Evolutionary conservation across 2,113 vertebrate genomes (phyloP), one percentile per base, ranked within the genome.

Genomic region (Madoqua kirkii): DNA sequence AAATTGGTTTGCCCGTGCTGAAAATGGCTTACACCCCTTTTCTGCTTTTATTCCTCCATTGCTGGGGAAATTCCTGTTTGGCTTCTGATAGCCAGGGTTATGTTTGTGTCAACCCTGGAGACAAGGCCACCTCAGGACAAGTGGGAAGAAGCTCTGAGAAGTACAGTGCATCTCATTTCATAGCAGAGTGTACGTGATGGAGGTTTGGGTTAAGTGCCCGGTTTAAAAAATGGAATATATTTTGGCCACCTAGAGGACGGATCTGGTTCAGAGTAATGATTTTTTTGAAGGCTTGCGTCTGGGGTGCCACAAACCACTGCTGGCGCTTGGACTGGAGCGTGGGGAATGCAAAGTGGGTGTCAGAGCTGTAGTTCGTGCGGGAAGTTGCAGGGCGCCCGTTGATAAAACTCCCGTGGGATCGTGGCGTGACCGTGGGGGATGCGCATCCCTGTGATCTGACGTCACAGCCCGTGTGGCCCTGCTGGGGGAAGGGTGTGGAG

Each of bases 341-440:
- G 16, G 43, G 3, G 14, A 81, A 64, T n/a, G 50, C 86, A 87
- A 2, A 40, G 11, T 17, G 25, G 54, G 33, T 43, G 23, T 52
- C 15, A 74, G 88, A 40, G 11, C 2, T 14, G 50, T 40, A 33
- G 29, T 57, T 29, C 2, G 1, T 6, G 23, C 1, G 15, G 45
- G n/a, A 4, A 9, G 17, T 17, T 23, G 33, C 29, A 16, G 0
- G 2, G 6, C 78, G 12, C 78, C 15, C 1, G 2, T 62, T 14
- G 7, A 16, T 76, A 23, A 21, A 1, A 16, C 36, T 27, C 12
- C 17, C 7, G 0, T 12, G 19, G 14, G 23, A 7, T 33, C 1
- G 0, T 7, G 36, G 25, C 1, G 4, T 19, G n/a, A 74, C 21
- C 2, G 2, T 6, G 1, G 2, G 79, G 36, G 54, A 12, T 23